Evolutionary conservation across 2,888 invertebrate species (phyloP).

Genomic region (Amitus sp.): DNA sequence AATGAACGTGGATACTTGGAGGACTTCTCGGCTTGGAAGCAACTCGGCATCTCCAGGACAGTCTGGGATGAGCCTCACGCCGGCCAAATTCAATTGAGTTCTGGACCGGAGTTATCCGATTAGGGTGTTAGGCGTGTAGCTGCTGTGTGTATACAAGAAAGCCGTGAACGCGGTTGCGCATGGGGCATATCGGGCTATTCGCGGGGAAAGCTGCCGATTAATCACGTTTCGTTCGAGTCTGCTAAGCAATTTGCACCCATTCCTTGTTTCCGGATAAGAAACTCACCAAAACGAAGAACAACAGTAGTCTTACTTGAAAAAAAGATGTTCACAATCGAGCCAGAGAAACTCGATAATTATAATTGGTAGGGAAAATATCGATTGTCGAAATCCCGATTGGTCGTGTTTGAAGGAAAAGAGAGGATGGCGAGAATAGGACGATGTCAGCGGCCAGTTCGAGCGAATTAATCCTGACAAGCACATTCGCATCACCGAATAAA

Average conservation of each 20-base stretch:
- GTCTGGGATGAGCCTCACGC: conserved; percentile 10
- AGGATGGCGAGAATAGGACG: background rate
- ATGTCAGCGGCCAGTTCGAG: conserved; percentile 19
- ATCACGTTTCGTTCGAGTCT: conserved; percentile 53
- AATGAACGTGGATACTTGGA: conserved; percentile 9
- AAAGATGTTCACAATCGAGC: no score
- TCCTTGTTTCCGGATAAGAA: conserved; percentile 57
- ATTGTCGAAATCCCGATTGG: background rate
- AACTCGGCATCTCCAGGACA: background rate
- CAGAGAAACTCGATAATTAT: no score
- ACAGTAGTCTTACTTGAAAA: no score
- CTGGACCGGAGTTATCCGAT: conserved; percentile 55
- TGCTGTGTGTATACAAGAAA: conserved; percentile 21
- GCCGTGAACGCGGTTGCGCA: conserved; percentile 7
- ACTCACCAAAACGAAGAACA: background rate
- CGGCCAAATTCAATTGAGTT: conserved; percentile 51
- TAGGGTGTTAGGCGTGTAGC: conserved; percentile 43
- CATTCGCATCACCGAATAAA: conserved; percentile 57
- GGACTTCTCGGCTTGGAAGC: conserved; percentile 1
- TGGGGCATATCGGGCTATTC: conserved; percentile 18
- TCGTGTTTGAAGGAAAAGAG: background rate
- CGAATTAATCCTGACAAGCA: conserved; percentile 60
- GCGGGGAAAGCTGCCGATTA: conserved; percentile 52
- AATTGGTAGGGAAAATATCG: background rate
- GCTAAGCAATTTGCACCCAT: conserved; percentile 57